These are phyloP conservation scores for Calameuta filiformis DNA, from an alignment of 2,888 invertebrate genomes.

Conservation along the genomic window DNA sequence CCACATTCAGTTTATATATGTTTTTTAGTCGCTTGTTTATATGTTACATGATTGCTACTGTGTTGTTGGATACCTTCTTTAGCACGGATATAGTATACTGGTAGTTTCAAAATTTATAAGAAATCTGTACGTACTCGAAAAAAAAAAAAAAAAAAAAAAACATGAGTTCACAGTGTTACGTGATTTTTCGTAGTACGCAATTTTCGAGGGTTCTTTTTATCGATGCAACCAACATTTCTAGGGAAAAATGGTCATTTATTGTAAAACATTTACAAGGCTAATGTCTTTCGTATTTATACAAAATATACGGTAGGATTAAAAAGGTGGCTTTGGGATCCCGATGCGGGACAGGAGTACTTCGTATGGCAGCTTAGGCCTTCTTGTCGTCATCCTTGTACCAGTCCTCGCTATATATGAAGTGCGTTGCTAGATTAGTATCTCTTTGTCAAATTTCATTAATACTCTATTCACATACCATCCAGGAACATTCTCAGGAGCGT, in stretches of 20 bases:
- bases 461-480: conserved; percentile 78
- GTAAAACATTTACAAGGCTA: conserved; percentile 33
- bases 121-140: background rate
- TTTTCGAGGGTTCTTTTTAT: background rate
- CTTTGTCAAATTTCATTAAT: background rate
- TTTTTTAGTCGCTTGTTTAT: background rate
- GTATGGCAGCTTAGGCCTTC: conserved; percentile 47
- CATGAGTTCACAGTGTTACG: background rate
- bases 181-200: background rate
- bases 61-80: background rate
- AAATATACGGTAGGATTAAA: conserved; percentile 27
- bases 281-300: conserved; percentile 36
- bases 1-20: background rate
- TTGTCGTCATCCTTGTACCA: conserved; percentile 88
- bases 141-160: background rate
- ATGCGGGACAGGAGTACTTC: conserved; percentile 61
- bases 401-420: conserved; percentile 73
- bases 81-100: background rate
- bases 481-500: conserved; percentile 89
- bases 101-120: background rate
- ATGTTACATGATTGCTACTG: background rate
- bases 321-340: conserved; percentile 53
- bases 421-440: background rate
- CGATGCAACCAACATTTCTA: background rate
- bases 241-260: conserved; percentile 40